phyloP scores from a whole-genome alignment of 2,797 vertebrate genomes.

The Coregonus ussuriensis region DNA sequence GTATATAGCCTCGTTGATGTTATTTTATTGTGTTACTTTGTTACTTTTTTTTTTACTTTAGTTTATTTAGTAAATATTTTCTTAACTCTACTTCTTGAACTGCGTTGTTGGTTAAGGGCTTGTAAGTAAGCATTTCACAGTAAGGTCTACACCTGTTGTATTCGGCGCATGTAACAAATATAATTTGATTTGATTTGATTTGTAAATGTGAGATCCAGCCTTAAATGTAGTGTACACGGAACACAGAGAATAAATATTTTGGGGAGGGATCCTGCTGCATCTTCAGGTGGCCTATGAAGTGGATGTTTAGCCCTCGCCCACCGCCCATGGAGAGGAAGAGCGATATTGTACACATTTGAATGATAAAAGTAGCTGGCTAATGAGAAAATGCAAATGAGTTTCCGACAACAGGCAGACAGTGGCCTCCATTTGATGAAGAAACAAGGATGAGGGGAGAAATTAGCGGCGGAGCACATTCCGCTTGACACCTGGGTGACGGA shows the following conservation, averaged over 20 bases:
- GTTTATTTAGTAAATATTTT: too few relatives aligned
- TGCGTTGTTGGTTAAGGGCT: too few relatives aligned
- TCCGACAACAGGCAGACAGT: slow-evolving; percentile 35
- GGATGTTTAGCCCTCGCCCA: slow-evolving; percentile 12
- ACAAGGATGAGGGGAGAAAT: slow-evolving; percentile 56
- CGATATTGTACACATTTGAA: slow-evolving; percentile 68
- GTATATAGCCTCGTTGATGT: too few relatives aligned
- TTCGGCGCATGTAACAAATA: too few relatives aligned
- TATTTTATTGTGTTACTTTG: too few relatives aligned
- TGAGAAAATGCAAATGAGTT: slow-evolving; percentile 77
- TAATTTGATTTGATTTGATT: too few relatives aligned
- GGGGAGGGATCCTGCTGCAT: slow-evolving; percentile 25
- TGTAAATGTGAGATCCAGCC: too few relatives aligned
- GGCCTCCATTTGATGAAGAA: slow-evolving; percentile 64
- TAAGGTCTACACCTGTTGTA: too few relatives aligned
- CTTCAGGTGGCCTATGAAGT: slow-evolving; percentile 49
- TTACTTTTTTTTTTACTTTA: too few relatives aligned
- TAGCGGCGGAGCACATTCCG: slow-evolving; percentile 52
- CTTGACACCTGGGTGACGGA: slow-evolving; percentile 67
- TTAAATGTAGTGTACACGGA: background rate
- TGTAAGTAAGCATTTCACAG: too few relatives aligned
- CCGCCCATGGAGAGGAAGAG: slow-evolving; percentile 39
- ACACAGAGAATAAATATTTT: background rate
- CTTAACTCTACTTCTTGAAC: too few relatives aligned
- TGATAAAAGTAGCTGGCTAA: slow-evolving; percentile 74